Conservation (phyloP, 2,888 invertebrate species). For the Idaea straminata region DNA sequence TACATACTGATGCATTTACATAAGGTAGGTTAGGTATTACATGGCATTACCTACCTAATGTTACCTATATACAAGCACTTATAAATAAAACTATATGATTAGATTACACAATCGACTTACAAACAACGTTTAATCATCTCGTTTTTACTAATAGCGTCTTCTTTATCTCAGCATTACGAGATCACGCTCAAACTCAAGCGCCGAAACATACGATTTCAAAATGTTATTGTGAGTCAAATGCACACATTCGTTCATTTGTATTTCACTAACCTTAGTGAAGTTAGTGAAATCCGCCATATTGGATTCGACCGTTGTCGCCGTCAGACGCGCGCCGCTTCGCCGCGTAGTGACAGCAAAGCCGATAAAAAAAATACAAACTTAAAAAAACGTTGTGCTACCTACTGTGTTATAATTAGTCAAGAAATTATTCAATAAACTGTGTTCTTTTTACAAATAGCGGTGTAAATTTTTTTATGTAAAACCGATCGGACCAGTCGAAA, state of each 20-base stretch:
- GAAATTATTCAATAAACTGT: conserved; percentile 39
- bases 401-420: conserved; percentile 36
- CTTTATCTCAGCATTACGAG: conserved; percentile 24
- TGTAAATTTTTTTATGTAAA: conserved; percentile 28
- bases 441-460: conserved; percentile 41
- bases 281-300: conserved; percentile 61
- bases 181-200: conserved; percentile 25
- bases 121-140: not conserved
- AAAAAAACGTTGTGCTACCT: conserved; percentile 48
- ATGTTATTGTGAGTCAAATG: conserved; percentile 6
- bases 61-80: not conserved
- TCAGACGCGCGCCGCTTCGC: conserved; percentile 47
- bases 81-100: not conserved
- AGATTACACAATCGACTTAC: not conserved
- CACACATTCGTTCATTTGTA: conserved; percentile 24
- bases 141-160: conserved; percentile 13
- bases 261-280: conserved; percentile 23
- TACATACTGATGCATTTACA: too few species aligned
- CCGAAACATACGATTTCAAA: conserved; percentile 2
- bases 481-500: conserved; percentile 60
- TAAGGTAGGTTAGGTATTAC: not conserved
- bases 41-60: not conserved
- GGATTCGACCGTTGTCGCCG: conserved; percentile 48
- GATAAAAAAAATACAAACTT: conserved; percentile 61
- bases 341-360: conserved; percentile 65